A percentile compares a stretch with the other conserved stretches of the same genome.
Evolutionary conservation across 2,113 vertebrate genomes (phyloP).

Genomic region (Herpetotheres cachinnans): DNA sequence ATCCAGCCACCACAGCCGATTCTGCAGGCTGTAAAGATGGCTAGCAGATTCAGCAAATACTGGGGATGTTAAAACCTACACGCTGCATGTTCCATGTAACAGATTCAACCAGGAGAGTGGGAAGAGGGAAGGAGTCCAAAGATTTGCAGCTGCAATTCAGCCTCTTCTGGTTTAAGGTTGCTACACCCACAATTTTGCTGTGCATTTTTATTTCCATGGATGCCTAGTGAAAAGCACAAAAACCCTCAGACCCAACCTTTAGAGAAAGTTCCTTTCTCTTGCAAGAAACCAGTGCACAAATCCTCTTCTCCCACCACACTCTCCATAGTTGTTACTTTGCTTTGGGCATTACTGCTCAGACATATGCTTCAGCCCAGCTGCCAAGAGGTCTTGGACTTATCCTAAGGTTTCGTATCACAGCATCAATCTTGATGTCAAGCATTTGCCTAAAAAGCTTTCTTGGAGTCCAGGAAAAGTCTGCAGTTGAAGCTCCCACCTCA

Average conservation of each 20-base stretch:
- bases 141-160: slow-evolving; percentile 5
- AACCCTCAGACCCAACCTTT: neutral
- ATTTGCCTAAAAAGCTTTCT: neutral
- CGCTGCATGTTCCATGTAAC: neutral
- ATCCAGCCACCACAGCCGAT: neutral
- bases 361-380: neutral
- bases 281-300: neutral
- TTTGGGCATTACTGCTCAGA: neutral
- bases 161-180: neutral
- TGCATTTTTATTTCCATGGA: slow-evolving; percentile 9
- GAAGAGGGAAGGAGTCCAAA: slow-evolving; percentile 33
- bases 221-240: neutral
- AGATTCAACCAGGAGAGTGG: neutral
- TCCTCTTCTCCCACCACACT: neutral
- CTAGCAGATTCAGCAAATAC: neutral
- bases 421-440: neutral
- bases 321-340: neutral
- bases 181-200: neutral
- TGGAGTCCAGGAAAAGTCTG: neutral
- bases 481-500: neutral
- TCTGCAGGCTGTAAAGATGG: neutral
- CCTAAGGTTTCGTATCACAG: neutral
- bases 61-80: slow-evolving; percentile 5
- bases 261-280: neutral
- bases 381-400: neutral